These are phyloP conservation scores for Upupa epops DNA, from an alignment of 2,113 vertebrate genomes.

Conservation along the genomic window DNA sequence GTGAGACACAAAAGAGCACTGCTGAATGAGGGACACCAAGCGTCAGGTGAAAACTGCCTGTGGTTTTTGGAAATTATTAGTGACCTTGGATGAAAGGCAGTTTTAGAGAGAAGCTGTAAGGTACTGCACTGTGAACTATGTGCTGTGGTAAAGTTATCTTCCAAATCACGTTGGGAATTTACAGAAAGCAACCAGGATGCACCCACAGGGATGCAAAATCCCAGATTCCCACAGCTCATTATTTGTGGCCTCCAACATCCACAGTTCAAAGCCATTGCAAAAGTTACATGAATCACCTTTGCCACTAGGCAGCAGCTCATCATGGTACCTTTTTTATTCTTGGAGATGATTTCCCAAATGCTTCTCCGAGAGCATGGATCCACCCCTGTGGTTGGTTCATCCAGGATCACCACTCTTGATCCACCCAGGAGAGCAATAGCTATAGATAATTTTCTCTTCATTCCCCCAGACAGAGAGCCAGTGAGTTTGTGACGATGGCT, in stretches of 20 bases:
- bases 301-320: neutral
- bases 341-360: slow-evolving; percentile 97
- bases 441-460: slow-evolving; percentile 97
- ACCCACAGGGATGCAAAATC: neutral
- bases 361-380: slow-evolving; percentile 94
- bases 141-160: neutral
- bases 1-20: neutral
- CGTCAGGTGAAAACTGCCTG: neutral
- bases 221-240: neutral
- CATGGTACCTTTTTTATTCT: slow-evolving; percentile 87
- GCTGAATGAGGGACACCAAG: neutral
- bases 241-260: neutral
- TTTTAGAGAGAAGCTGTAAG: neutral
- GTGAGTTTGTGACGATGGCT: slow-evolving; percentile 91
- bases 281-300: neutral
- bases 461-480: slow-evolving; percentile 90
- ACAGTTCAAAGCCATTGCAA: neutral
- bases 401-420: slow-evolving; percentile 92
- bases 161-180: neutral
- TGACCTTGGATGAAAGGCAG: neutral
- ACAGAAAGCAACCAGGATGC: neutral
- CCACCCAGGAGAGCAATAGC: slow-evolving; percentile 96
- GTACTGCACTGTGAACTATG: neutral
- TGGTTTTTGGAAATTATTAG: neutral
- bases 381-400: slow-evolving; percentile 96